These are phyloP conservation scores for Brevimyrus niger DNA, from an alignment of 2,113 vertebrate genomes.

Conservation along the genomic window DNA sequence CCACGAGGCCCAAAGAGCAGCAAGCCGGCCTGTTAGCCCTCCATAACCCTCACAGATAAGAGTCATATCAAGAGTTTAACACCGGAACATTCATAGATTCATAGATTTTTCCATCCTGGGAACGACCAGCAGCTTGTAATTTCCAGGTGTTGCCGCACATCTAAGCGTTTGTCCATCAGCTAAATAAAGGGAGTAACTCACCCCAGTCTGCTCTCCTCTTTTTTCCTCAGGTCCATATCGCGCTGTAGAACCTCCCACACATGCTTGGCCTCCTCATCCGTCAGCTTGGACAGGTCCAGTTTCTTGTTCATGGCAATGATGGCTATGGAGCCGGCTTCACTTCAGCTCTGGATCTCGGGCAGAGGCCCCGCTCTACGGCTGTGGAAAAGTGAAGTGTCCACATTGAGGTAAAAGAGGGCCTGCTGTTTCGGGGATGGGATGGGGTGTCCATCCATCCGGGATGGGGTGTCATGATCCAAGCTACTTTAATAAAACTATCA, in stretches of 20 bases:
- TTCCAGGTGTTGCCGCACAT: background rate
- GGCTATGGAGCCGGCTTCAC: background rate
- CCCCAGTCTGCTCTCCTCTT: constrained; percentile 80
- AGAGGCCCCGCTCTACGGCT: background rate
- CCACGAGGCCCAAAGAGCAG: background rate
- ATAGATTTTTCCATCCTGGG: background rate
- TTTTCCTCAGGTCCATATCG: constrained; percentile 81
- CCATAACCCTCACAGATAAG: background rate
- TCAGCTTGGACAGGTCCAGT: constrained; percentile 83
- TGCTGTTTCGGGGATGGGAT: background rate
- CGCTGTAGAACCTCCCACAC: constrained; percentile 87
- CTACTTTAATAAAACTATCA: background rate
- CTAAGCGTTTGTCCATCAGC: background rate
- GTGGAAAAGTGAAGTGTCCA: background rate
- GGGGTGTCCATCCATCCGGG: background rate
- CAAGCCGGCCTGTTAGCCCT: background rate
- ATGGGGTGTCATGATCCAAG: background rate
- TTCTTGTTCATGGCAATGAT: constrained; percentile 69
- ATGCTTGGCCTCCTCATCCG: constrained; percentile 86
- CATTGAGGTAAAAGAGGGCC: background rate
- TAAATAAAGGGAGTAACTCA: constrained; percentile 42
- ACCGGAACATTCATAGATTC: background rate
- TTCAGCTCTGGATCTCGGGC: background rate
- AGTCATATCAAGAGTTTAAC: background rate
- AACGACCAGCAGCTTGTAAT: background rate